Evolutionary conservation across 2,113 vertebrate species (phyloP).

Genomic region (Eclectus roratus): DNA sequence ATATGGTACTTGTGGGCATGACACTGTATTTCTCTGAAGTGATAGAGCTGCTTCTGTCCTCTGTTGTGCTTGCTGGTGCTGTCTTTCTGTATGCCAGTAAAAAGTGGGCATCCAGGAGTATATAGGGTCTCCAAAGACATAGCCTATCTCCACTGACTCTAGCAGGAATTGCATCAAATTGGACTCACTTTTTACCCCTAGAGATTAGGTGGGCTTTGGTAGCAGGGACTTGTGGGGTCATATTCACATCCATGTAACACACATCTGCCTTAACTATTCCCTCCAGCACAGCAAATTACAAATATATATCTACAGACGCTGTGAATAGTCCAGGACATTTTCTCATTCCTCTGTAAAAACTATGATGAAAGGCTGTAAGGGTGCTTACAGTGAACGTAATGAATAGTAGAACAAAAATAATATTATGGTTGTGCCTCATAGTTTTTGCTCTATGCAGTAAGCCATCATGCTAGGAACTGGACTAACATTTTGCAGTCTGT

Average conservation of each 20-base stretch:
- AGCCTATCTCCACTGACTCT: background rate
- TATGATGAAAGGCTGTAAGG: background rate
- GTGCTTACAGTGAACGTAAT: background rate
- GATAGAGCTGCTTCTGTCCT: background rate
- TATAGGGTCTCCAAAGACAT: background rate
- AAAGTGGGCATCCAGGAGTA: background rate
- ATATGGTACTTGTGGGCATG: background rate
- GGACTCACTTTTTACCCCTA: background rate
- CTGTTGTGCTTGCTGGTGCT: background rate
- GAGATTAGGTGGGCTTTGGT: background rate
- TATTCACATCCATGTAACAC: background rate
- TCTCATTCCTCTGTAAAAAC: background rate
- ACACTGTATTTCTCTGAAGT: background rate
- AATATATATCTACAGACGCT: background rate
- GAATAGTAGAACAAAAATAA: constrained; percentile 53
- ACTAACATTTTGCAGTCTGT: constrained; percentile 52
- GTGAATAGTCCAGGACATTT: background rate
- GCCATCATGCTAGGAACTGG: constrained; percentile 14
- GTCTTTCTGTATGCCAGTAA: background rate
- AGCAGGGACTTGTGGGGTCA: background rate
- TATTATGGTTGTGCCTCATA: constrained; percentile 4
- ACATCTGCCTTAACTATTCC: background rate
- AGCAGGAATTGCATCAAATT: background rate
- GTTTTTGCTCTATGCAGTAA: constrained; percentile 8
- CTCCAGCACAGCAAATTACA: background rate